Evolutionary conservation across 1,140 invertebrate species (phyloP).

Genomic region (Oppia nitens): DNA sequence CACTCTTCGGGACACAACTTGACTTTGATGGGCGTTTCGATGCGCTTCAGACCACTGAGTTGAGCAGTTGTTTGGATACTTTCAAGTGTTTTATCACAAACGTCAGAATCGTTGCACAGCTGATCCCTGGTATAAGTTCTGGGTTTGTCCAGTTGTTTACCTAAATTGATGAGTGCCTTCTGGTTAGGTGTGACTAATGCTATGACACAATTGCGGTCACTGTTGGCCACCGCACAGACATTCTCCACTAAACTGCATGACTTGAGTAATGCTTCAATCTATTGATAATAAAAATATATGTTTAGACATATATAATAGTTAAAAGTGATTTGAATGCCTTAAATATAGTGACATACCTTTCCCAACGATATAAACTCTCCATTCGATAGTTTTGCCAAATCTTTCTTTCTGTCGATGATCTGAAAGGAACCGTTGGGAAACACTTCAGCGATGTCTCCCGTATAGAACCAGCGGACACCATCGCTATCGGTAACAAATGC

Average conservation of each 20-base stretch:
- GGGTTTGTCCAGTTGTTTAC: slow-evolving; percentile 42
- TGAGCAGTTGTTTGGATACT: neutral
- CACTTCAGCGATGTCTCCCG: slow-evolving; percentile 39
- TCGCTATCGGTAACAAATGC: slow-evolving; percentile 30
- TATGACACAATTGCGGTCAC: slow-evolving; percentile 62
- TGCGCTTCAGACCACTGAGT: neutral
- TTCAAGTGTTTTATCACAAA: slow-evolving; percentile 26
- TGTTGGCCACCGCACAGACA: slow-evolving; percentile 79
- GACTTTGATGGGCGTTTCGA: slow-evolving; percentile 32
- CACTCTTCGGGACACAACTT: slow-evolving; percentile 31
- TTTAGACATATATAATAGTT: neutral
- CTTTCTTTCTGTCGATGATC: slow-evolving; percentile 47
- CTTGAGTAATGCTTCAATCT: slow-evolving; percentile 61
- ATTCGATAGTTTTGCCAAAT: slow-evolving; percentile 67
- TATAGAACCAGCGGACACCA: slow-evolving; percentile 33
- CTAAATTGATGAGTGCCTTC: slow-evolving; percentile 44
- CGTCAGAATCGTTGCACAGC: slow-evolving; percentile 47
- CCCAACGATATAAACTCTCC: slow-evolving; percentile 33
- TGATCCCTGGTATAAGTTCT: slow-evolving; percentile 27
- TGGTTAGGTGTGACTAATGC: slow-evolving; percentile 73
- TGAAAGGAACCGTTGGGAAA: slow-evolving; percentile 34
- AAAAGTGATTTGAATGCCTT: neutral
- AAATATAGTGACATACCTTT: slow-evolving; percentile 15
- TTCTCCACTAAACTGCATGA: slow-evolving; percentile 85
- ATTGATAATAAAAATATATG: slow-evolving; percentile 20